Conservation (phyloP, 2,888 invertebrate genomes). For the Apamea anceps region DNA sequence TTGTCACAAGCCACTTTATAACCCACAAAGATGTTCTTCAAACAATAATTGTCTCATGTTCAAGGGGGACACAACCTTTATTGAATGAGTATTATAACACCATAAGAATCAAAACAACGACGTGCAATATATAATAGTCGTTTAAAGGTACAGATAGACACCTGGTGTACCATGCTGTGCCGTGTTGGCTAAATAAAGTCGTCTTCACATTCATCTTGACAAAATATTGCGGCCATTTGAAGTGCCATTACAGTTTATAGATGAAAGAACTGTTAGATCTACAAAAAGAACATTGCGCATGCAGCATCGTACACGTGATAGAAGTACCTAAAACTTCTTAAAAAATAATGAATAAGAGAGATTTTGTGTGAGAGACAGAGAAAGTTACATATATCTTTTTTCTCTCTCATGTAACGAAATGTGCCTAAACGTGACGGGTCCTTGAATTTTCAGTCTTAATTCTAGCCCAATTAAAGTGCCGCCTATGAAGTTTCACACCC, state of each 20-base stretch:
- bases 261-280: not conserved
- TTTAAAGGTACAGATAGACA: constrained; percentile 51
- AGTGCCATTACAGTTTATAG: constrained; percentile 8
- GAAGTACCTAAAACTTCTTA: not conserved
- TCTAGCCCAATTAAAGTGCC: not conserved
- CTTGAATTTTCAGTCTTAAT: not conserved
- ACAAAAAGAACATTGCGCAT: not conserved
- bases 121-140: constrained; percentile 47
- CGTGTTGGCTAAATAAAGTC: constrained; percentile 60
- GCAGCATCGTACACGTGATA: not conserved
- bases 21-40: constrained; percentile 31
- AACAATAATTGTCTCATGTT: constrained; percentile 39
- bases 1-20: constrained; percentile 28
- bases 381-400: not conserved
- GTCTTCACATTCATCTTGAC: constrained; percentile 30
- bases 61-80: constrained; percentile 30
- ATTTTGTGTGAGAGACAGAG: not conserved
- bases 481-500: not conserved
- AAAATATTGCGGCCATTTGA: constrained; percentile 37
- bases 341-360: not conserved
- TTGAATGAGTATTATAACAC: constrained; percentile 29
- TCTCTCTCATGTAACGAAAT: not conserved
- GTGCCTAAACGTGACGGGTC: not conserved
- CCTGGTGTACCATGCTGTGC: constrained; percentile 64
- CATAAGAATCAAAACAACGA: constrained; percentile 39